A percentile compares a stretch with the other conserved stretches of the same genome.
These are phyloP conservation scores for Brachionus calyciflorus DNA, from an alignment of 1,140 invertebrate species.

Conservation along the genomic window DNA sequence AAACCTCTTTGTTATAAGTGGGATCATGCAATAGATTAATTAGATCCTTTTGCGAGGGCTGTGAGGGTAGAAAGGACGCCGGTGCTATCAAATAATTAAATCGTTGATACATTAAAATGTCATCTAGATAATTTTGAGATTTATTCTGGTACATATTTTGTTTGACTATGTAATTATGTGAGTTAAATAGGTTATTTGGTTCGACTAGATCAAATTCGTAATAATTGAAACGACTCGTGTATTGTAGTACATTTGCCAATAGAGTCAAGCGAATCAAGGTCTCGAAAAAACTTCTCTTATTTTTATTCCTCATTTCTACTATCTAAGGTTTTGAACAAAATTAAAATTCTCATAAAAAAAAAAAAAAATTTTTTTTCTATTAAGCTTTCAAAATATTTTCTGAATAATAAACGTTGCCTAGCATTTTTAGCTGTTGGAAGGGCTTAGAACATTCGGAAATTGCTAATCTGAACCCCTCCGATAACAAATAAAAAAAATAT, in stretches of 20 bases:
- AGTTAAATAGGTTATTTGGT: background rate
- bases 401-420: too few relatives aligned
- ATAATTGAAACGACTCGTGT: background rate
- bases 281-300: constrained; percentile 26
- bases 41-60: constrained; percentile 11
- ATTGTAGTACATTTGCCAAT: background rate
- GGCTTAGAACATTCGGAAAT: too few relatives aligned
- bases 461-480: too few relatives aligned
- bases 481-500: too few relatives aligned
- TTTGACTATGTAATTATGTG: background rate
- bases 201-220: background rate
- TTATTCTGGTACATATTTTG: background rate
- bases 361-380: too few relatives aligned
- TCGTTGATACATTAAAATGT: background rate
- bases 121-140: background rate
- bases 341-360: too few relatives aligned
- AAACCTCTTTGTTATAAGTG: constrained; percentile 25
- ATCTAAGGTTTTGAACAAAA: too few relatives aligned
- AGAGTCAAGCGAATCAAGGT: background rate
- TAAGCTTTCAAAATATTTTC: too few relatives aligned
- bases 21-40: background rate
- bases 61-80: background rate
- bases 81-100: background rate
- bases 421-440: too few relatives aligned
- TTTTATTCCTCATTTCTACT: constrained; percentile 25